phyloP scores from a whole-genome alignment of 1,140 invertebrate genomes.

The Sitobion miscanthi region DNA sequence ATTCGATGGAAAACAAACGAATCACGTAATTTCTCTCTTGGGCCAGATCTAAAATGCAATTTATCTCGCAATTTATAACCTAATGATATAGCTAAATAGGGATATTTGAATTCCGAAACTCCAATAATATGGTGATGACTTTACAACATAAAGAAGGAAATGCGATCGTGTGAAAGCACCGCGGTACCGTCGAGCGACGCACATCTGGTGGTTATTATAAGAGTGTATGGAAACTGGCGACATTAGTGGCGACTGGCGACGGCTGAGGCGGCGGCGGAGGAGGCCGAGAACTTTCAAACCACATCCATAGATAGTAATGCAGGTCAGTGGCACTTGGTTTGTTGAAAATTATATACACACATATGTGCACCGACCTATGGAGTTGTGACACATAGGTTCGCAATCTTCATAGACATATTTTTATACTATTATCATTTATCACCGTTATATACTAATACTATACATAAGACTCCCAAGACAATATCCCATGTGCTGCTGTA shows the following conservation, averaged over 20 bases:
- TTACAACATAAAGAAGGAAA: neutral
- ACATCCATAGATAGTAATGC: slow-evolving; percentile 56
- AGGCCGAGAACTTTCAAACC: slow-evolving; percentile 52
- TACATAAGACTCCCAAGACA: neutral
- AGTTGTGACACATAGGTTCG: slow-evolving; percentile 21
- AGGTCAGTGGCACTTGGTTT: slow-evolving; percentile 51
- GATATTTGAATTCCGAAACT: neutral
- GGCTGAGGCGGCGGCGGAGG: neutral
- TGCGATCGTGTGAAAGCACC: slow-evolving; percentile 26
- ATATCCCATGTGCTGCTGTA: neutral
- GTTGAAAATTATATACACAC: slow-evolving; percentile 35
- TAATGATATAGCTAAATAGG: neutral
- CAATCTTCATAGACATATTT: neutral
- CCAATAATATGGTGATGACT: neutral
- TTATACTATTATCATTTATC: neutral
- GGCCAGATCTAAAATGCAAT: neutral
- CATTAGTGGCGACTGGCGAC: neutral
- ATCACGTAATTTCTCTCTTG: neutral
- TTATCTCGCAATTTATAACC: neutral
- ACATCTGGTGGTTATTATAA: neutral
- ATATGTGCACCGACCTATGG: neutral
- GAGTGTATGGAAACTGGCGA: neutral
- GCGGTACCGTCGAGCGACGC: neutral
- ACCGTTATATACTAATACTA: neutral
- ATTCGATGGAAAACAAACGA: neutral